These are phyloP conservation scores for Pelecanoides urinatrix DNA, from an alignment of 2,113 vertebrate genomes.

Conservation along the genomic window DNA sequence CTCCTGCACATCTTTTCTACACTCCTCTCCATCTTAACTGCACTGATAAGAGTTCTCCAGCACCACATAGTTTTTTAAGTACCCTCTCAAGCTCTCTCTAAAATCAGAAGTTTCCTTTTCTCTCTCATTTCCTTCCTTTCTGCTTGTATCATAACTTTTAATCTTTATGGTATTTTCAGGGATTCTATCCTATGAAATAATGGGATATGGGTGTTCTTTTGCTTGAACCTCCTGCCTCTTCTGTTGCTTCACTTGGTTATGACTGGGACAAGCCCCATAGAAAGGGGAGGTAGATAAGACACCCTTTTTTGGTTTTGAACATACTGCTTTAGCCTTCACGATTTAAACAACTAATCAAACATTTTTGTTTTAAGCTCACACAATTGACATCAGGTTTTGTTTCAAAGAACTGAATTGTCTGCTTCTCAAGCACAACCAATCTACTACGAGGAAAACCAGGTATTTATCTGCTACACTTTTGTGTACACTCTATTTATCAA, in stretches of 20 bases:
- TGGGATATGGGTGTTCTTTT: fast-evolving
- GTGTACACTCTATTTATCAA: not conserved
- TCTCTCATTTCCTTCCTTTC: not conserved
- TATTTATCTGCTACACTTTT: not conserved
- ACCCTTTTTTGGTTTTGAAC: not conserved
- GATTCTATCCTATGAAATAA: not conserved
- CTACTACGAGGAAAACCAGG: not conserved
- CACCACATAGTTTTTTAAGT: not conserved
- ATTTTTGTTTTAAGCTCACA: not conserved
- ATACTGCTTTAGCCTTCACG: not conserved
- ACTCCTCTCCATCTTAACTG: not conserved
- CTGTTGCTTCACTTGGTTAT: not conserved
- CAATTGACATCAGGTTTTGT: not conserved
- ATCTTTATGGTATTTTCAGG: not conserved
- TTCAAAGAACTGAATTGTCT: not conserved
- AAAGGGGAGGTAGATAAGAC: not conserved
- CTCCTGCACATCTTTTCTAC: not conserved
- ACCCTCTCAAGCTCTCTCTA: not conserved
- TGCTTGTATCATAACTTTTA: not conserved
- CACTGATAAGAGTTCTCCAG: not conserved
- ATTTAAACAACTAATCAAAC: not conserved
- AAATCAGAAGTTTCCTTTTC: not conserved
- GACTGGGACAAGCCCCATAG: not conserved
- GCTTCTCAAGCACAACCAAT: not conserved
- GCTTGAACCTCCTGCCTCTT: not conserved